Conservation (phyloP, 2,113 vertebrate species). For the Silurus meridionalis region DNA sequence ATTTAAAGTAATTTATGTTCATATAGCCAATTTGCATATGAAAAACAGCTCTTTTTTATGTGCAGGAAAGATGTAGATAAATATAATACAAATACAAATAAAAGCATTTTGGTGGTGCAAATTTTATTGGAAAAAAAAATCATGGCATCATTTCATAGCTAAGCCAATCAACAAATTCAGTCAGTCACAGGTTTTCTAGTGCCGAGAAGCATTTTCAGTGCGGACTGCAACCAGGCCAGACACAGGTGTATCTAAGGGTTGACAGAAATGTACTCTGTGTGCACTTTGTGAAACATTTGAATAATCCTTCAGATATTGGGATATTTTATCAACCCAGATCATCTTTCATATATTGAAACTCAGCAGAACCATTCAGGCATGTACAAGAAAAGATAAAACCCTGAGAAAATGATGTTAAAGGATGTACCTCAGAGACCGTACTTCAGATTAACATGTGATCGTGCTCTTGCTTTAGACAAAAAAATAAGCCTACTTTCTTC, state of each 20-base stretch:
- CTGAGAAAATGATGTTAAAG: conserved; percentile 54
- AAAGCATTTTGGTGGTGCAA: conserved; percentile 18
- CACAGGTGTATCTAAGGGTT: conserved; percentile 14
- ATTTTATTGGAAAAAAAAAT: conserved; percentile 57
- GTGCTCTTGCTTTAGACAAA: conserved; percentile 16
- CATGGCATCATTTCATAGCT: conserved; percentile 31
- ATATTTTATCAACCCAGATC: conserved; percentile 22
- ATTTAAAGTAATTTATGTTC: not conserved
- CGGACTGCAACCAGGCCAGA: conserved; percentile 21
- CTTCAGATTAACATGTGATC: conserved; percentile 59
- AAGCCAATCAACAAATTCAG: conserved; percentile 20
- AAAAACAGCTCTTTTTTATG: not conserved
- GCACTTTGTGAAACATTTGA: not conserved
- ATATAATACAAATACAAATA: not conserved
- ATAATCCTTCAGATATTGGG: conserved; percentile 39
- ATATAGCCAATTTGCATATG: no score
- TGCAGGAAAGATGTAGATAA: not conserved
- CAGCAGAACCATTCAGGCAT: not conserved
- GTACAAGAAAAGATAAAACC: conserved; percentile 25
- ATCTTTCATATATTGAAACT: conserved; percentile 12
- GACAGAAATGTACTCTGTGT: conserved; percentile 31
- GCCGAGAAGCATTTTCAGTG: conserved; percentile 51
- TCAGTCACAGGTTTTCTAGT: conserved; percentile 46
- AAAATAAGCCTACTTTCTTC: not conserved
- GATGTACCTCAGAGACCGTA: conserved; percentile 48